Base-by-base conservation (phyloP, 2,888 invertebrate genomes). In the Andrena bucephala region DNA sequence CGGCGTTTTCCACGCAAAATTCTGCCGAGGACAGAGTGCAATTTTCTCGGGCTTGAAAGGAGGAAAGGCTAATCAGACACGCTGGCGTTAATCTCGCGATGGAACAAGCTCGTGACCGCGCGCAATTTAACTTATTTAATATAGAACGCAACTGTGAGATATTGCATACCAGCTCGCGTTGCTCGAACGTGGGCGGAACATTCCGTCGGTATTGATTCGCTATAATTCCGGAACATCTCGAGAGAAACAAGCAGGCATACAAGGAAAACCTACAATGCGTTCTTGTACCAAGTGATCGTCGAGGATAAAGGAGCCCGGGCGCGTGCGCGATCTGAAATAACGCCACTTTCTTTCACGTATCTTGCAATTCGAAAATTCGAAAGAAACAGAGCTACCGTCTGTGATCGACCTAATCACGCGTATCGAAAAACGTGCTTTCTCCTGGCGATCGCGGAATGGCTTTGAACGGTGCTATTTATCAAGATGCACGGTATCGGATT, bases 181-280 rank as follows among this genome's bases (percentile, higher is more conserved):
- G 70, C 66, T 71, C 62, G 63, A 75, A 69, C 65, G 81, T 72
- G 81, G 81, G 59, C 66, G 72, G 73, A 59, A 62, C 76, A 77
- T 81, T 81, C 83, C 73, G 77, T 59, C 50, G 62, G 73, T 83
- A 83, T 81, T 73, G 83, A 83, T 83, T 81, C 77, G 69, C 81
- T 70, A 68, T 77, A 73, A 70, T 77, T 73, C 73, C 77, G 42
- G 77, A 77, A 74, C 62, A 70, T 82, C 78, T 67, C 75, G 67
- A 10, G 63, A 57, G 82, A 71, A 75, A 73, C 69, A 62, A 62
- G 65, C 24, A 60, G 68, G 42, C 69, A 13, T 36, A 50, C 27
- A 31, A 27, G 68, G 59, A 66, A 81, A 73, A 65, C 52, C 27
- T 52, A 60, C 60, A 59, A 60, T 67, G 42, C 5, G 52, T 59